A percentile compares a stretch with the other conserved stretches of the same genome.
phyloP scores from a whole-genome alignment of 2,888 invertebrate species.

The Flexamia atlantica region DNA sequence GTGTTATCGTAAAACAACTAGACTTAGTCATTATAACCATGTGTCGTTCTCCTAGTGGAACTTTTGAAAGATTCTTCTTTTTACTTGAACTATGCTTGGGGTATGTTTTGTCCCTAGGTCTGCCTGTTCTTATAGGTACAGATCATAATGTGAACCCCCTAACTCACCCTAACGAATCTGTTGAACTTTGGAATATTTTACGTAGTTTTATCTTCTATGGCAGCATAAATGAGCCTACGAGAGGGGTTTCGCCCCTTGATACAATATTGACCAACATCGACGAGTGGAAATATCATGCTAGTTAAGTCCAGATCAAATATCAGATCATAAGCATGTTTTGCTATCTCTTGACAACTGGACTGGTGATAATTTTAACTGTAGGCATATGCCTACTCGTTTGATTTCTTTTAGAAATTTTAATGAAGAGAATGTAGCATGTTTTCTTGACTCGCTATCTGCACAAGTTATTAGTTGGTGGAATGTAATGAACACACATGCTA shows the following conservation, averaged over 20 bases:
- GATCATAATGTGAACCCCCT: slow-evolving; percentile 4
- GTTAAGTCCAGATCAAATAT: neutral
- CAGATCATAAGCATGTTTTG: neutral
- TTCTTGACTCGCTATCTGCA: neutral
- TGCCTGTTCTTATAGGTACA: neutral
- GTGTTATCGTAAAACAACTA: neutral
- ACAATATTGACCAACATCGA: neutral
- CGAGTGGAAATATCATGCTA: neutral
- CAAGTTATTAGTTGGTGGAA: neutral
- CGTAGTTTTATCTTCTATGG: neutral
- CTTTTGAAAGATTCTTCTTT: neutral
- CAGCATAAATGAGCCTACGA: neutral
- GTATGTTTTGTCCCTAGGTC: neutral
- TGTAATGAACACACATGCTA: neutral
- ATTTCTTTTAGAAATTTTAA: neutral
- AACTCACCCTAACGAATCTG: neutral
- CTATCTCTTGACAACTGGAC: neutral
- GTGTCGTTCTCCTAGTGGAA: neutral
- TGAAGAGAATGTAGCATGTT: neutral
- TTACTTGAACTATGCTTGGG: neutral
- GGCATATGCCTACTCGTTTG: neutral
- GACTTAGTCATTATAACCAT: neutral
- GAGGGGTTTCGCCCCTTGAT: neutral
- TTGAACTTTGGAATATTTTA: neutral
- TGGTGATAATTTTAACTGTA: neutral